phyloP scores from a whole-genome alignment of 2,888 invertebrate species.

The Dolichopus griseipennis region DNA sequence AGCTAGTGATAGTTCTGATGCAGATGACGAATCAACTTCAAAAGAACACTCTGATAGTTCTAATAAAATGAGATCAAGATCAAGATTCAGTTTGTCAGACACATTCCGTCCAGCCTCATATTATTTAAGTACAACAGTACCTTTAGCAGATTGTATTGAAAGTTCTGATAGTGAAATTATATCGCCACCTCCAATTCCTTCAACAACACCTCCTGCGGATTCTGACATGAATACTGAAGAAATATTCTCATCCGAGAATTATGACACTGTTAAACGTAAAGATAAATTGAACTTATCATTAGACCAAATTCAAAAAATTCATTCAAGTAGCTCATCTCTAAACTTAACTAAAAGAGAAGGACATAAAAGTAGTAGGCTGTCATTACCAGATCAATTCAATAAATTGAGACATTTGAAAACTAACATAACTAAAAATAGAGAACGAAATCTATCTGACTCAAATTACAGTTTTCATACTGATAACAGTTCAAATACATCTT shows the following conservation, averaged over 20 bases:
- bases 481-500: slow-evolving; percentile 41
- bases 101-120: slow-evolving; percentile 83
- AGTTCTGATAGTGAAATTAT: slow-evolving; percentile 73
- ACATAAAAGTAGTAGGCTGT: slow-evolving; percentile 38
- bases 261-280: slow-evolving; percentile 40
- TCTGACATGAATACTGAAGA: slow-evolving; percentile 58
- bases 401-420: slow-evolving; percentile 31
- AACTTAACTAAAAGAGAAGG: slow-evolving; percentile 33
- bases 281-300: slow-evolving; percentile 39
- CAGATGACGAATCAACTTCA: slow-evolving; percentile 67
- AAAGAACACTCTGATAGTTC: slow-evolving; percentile 56
- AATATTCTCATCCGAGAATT: slow-evolving; percentile 42
- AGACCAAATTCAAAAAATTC: slow-evolving; percentile 39
- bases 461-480: slow-evolving; percentile 43
- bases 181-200: slow-evolving; percentile 67
- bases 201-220: slow-evolving; percentile 55
- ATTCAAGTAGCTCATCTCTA: slow-evolving; percentile 39
- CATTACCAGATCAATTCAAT: slow-evolving; percentile 40
- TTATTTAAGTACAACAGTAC: slow-evolving; percentile 64
- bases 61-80: slow-evolving; percentile 57
- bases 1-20: slow-evolving; percentile 64
- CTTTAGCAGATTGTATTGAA: slow-evolving; percentile 59
- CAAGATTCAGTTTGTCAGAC: slow-evolving; percentile 76
- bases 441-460: slow-evolving; percentile 39
- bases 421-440: slow-evolving; percentile 29